These are phyloP conservation scores for Luscinia luscinia DNA, from an alignment of 2,797 vertebrate species.

Conservation along the genomic window DNA sequence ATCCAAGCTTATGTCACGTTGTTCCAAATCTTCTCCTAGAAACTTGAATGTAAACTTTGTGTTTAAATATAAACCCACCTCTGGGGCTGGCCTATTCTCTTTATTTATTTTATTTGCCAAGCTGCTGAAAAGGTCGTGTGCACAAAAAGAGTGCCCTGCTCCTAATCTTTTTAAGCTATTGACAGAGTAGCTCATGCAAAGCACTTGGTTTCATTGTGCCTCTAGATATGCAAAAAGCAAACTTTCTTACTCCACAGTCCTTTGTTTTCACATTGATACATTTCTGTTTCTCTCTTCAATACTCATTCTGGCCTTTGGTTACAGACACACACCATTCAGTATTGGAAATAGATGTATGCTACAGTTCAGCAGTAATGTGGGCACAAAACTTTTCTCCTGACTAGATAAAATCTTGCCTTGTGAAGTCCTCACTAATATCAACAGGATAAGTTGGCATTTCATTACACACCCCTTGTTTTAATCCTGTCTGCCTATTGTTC, in stretches of 20 bases:
- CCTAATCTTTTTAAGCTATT: neutral
- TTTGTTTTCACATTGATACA: neutral
- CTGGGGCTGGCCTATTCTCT: neutral
- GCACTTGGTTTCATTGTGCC: neutral
- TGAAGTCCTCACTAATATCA: neutral
- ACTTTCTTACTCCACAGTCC: neutral
- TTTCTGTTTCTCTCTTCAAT: neutral
- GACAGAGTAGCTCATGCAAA: neutral
- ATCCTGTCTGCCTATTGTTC: neutral
- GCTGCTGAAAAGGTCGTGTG: neutral
- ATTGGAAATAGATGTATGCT: neutral
- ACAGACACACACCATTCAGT: neutral
- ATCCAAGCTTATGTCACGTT: constrained; percentile 30
- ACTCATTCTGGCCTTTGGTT: neutral
- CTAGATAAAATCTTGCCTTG: neutral
- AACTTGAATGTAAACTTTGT: constrained; percentile 51
- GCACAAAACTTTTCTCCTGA: neutral
- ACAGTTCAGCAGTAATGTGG: neutral
- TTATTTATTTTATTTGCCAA: constrained; percentile 45
- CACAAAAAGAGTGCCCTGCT: neutral
- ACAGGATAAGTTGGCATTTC: neutral
- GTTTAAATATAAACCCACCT: constrained; percentile 50
- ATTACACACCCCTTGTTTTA: neutral
- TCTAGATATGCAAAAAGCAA: constrained; percentile 24
- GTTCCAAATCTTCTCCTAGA: constrained; percentile 46